Evolutionary conservation across 2,888 invertebrate genomes (phyloP).

Genomic region (Ennomos fuscantarius): DNA sequence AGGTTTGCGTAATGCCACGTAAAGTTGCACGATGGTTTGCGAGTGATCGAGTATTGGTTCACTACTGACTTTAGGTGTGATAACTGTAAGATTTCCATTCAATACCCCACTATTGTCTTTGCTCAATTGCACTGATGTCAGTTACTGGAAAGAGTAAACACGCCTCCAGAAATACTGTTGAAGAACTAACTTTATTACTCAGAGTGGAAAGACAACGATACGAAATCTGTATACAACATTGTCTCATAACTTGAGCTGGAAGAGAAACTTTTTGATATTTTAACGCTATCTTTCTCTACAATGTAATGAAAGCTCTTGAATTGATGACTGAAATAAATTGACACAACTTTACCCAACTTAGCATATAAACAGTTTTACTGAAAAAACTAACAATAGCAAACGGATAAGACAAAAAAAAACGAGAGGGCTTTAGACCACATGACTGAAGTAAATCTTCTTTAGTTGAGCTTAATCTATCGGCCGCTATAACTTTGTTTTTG

Average conservation of each 20-base stretch:
- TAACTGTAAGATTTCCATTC: conserved; percentile 30
- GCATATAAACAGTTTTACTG: no score
- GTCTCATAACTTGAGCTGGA: conserved; percentile 1
- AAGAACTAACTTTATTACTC: conserved; percentile 26
- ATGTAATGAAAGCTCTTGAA: not conserved
- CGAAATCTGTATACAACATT: conserved; percentile 13
- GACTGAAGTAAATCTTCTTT: no score
- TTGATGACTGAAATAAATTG: not conserved
- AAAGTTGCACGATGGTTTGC: conserved; percentile 25
- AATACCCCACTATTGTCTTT: conserved; percentile 16
- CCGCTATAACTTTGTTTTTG: no score
- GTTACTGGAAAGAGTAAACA: conserved; percentile 32
- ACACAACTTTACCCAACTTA: no score
- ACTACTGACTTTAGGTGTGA: conserved; percentile 25
- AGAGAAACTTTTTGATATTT: conserved; percentile 1
- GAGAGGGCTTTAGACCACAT: no score
- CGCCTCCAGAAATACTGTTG: conserved; percentile 20
- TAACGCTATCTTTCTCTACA: not conserved
- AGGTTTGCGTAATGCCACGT: conserved; percentile 16
- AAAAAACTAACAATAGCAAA: no score
- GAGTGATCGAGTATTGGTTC: conserved; percentile 25
- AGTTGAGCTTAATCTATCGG: no score
- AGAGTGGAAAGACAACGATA: conserved; percentile 23
- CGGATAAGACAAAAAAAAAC: no score
- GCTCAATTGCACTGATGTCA: conserved; percentile 28